Base-by-base conservation (phyloP, 92 coral and sea anemone genomes). In the Blastomussa wellsi region DNA sequence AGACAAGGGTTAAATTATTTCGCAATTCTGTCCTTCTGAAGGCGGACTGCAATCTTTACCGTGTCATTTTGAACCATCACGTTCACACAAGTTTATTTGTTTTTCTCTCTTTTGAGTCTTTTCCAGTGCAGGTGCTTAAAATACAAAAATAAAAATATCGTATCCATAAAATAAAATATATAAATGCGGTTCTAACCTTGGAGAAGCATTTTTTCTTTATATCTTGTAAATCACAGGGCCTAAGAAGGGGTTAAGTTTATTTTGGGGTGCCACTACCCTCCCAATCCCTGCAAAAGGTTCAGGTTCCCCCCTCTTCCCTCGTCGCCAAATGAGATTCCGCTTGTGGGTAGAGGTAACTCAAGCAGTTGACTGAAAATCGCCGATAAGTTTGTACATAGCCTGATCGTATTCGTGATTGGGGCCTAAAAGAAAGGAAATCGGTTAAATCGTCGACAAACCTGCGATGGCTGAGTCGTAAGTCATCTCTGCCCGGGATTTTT, bases 391-490 rank as follows among this genome's bases (percentile, higher is more conserved):
- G 15, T 48, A 20, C 38, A 16, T 7, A 55, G 16, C 70, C 11
- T 36, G 36, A 72, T n/a, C 42, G 76, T 11, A 3, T 16, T 36
- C 79, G 36, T 14, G 51, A 28, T n/a, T 60, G 35, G 28, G 62
- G 71, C n/a, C 35, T 66, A 17, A 76, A 3, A 22, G 36, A 9
- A 72, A 33, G n/a, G 74, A 68, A 62, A 68, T 35, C 68, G 38
- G 69, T 55, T 68, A 26, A 29, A 42, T 42, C 35, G 64, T 22
- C 64, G 5, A 29, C 32, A 57, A 32, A 74, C 69, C 88, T 82
- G 88, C 73, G 33, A 92, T 92, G 95, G 87, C 94, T 48, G 95
- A 92, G 89, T 95, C 99, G 99, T 97, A 85, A 94, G 99, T 96
- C 35, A 90, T 57, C 52, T 49, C 70, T 41, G 3, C 22, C 13